Evolutionary conservation across 2,888 invertebrate genomes (phyloP).

Genomic region (Myopa tessellatipennis): DNA sequence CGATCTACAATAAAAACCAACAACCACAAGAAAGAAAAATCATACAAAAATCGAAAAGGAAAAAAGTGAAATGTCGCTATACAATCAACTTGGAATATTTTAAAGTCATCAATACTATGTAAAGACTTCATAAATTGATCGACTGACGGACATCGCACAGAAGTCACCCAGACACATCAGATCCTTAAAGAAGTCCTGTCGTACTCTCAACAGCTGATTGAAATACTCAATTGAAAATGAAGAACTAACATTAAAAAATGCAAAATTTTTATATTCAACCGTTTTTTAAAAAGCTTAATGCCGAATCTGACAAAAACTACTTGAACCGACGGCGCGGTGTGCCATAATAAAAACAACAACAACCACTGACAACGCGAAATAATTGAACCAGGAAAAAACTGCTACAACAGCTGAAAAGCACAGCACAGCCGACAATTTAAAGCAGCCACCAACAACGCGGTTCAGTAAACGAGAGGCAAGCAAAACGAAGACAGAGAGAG

Average conservation of each 20-base stretch:
- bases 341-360: slow-evolving; percentile 16
- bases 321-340: not conserved
- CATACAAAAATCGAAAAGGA: not conserved
- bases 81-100: slow-evolving; percentile 16
- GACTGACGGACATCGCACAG: slow-evolving; percentile 5
- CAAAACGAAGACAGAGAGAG: not conserved
- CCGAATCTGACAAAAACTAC: not conserved
- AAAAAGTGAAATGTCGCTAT: not conserved
- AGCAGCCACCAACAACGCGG: not conserved
- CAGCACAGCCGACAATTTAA: not conserved
- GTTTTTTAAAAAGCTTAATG: slow-evolving; percentile 5
- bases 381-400: slow-evolving; percentile 22
- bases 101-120: slow-evolving; percentile 21
- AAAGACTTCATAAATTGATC: slow-evolving; percentile 25
- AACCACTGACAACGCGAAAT: slow-evolving; percentile 11
- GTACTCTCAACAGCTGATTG: not conserved
- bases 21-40: slow-evolving; percentile 40
- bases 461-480: not conserved
- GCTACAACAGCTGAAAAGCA: slow-evolving; percentile 5
- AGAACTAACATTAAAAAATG: not conserved
- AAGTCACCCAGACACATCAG: not conserved
- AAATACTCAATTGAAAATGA: not conserved
- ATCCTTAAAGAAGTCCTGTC: not conserved
- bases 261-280: not conserved
- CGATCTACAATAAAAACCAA: not conserved